Conservation (phyloP, 35 echinoderm and acorn worm genomes). For the Apostichopus parvimensis region DNA sequence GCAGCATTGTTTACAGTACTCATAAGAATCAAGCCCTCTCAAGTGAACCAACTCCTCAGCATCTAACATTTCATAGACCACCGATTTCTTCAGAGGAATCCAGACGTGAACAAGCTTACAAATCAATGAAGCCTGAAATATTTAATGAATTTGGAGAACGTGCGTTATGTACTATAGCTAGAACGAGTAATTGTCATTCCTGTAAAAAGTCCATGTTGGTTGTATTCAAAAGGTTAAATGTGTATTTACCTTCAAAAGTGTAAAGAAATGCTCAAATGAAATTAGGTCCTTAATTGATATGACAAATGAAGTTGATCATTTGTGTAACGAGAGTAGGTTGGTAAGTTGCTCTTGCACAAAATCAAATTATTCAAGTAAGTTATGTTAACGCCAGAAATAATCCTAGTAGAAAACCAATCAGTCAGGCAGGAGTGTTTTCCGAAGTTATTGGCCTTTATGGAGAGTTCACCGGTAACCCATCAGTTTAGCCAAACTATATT, state of each 20-base stretch:
- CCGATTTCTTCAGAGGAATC: too few relatives aligned
- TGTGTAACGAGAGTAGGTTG: background rate
- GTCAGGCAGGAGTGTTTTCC: background rate
- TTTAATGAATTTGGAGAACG: too few relatives aligned
- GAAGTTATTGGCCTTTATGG: background rate
- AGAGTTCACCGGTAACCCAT: background rate
- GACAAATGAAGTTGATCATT: background rate
- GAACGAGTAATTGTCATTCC: too few relatives aligned
- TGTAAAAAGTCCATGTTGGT: too few relatives aligned
- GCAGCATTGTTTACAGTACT: too few relatives aligned
- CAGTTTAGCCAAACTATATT: background rate
- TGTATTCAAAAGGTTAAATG: too few relatives aligned
- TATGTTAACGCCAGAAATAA: background rate
- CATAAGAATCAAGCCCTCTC: too few relatives aligned
- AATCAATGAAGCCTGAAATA: too few relatives aligned
- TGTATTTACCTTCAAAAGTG: background rate
- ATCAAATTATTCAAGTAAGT: background rate
- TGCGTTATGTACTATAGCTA: too few relatives aligned
- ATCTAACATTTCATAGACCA: too few relatives aligned
- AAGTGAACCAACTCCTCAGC: too few relatives aligned
- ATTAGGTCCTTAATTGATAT: background rate
- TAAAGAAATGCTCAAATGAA: background rate
- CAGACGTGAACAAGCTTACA: too few relatives aligned
- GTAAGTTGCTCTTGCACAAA: background rate
- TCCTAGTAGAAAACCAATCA: background rate